Conservation (phyloP, 1,140 invertebrate species). For the Drosophila fuyamai region DNA sequence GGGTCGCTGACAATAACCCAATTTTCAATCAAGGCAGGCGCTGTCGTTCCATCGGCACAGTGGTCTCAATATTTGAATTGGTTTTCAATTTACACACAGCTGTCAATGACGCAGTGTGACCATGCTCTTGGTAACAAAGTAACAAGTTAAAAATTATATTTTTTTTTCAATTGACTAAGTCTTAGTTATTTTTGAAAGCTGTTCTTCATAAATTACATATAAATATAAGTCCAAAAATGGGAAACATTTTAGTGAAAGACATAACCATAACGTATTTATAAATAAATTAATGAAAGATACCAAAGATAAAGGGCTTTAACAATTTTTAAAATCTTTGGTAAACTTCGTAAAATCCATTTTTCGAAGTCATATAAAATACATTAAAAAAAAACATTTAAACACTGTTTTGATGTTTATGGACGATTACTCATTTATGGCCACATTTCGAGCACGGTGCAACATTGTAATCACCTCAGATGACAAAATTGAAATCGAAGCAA, state of each 20-base stretch:
- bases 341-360: neutral
- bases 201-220: neutral
- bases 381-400: constrained; percentile 2
- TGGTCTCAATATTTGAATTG: neutral
- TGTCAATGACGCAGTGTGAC: neutral
- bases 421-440: constrained; percentile 26
- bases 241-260: too few species aligned
- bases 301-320: too few species aligned
- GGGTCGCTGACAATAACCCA: constrained; percentile 76
- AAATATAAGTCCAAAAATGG: neutral
- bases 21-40: constrained; percentile 72
- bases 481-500: constrained; percentile 54
- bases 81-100: neutral
- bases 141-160: too few species aligned
- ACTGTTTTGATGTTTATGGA: constrained; percentile 26
- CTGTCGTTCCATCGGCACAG: constrained; percentile 26
- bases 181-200: too few species aligned
- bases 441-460: constrained; percentile 31
- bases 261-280: too few species aligned
- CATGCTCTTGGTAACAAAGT: too few species aligned
- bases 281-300: too few species aligned
- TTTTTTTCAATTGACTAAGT: too few species aligned
- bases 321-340: neutral
- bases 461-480: constrained; percentile 48
- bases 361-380: constrained; percentile 10